Evolutionary conservation across 2,888 invertebrate species (phyloP).

Genomic region (Masnerella sp.): DNA sequence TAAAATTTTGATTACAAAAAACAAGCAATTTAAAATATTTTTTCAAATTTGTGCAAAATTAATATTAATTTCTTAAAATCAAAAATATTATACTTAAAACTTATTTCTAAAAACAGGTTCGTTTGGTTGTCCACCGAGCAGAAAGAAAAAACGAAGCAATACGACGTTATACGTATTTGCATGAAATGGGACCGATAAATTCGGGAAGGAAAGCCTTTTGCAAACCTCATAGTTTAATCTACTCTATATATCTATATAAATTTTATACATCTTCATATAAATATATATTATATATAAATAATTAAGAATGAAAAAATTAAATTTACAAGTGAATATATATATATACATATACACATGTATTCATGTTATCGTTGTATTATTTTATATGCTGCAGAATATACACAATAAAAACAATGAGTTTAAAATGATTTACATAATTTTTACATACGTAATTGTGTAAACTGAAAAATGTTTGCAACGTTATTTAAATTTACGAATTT

Average conservation of each 20-base stretch:
- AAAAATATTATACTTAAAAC: too few relatives aligned
- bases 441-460: neutral
- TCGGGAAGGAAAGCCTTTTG: conserved; percentile 23
- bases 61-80: too few relatives aligned
- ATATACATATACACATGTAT: conserved; percentile 3
- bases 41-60: too few relatives aligned
- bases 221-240: conserved; percentile 22
- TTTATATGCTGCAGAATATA: conserved; percentile 11
- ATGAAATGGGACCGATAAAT: conserved; percentile 14
- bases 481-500: too few relatives aligned
- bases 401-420: conserved; percentile 1
- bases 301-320: conserved; percentile 12
- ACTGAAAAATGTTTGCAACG: neutral
- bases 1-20: too few relatives aligned
- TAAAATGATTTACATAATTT: neutral
- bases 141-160: too few relatives aligned
- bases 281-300: conserved; percentile 7
- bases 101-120: too few relatives aligned
- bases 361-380: conserved; percentile 13
- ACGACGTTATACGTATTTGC: too few relatives aligned
- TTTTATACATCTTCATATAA: conserved; percentile 22
- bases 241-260: conserved; percentile 15
- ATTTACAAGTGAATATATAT: conserved; percentile 15
- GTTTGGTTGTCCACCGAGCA: too few relatives aligned
- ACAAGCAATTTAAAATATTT: too few relatives aligned